Evolutionary conservation across 2,113 vertebrate species (phyloP).

Genomic region (Riparia riparia): DNA sequence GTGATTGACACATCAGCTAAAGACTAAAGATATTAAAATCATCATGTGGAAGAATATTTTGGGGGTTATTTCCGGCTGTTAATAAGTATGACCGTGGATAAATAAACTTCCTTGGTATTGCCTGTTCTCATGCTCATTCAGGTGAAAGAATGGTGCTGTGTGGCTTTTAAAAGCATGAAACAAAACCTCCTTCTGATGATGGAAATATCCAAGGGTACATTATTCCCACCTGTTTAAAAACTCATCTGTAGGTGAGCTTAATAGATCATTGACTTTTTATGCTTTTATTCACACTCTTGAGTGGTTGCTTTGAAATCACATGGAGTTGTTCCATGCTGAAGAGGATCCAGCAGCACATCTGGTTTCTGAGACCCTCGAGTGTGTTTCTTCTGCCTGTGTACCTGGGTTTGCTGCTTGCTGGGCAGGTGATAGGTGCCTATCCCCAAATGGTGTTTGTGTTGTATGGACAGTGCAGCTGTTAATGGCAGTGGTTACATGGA

Average conservation of each 20-base stretch:
- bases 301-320: neutral
- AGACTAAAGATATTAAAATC: neutral
- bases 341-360: neutral
- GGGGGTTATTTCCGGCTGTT: neutral
- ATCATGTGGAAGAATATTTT: neutral
- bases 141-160: neutral
- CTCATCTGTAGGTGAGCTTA: neutral
- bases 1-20: neutral
- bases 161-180: neutral
- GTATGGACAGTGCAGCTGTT: neutral
- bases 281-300: neutral
- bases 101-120: neutral
- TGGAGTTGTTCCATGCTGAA: neutral
- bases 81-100: neutral
- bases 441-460: neutral
- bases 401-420: rapidly evolving
- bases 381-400: neutral
- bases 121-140: neutral
- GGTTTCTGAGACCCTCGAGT: neutral
- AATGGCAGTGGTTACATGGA: neutral
- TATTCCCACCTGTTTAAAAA: neutral
- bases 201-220: neutral
- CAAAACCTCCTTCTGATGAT: neutral
- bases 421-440: neutral
- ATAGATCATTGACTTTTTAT: neutral